These are phyloP conservation scores for Notothenia rossii DNA, from an alignment of 2,113 vertebrate genomes.

Conservation along the genomic window DNA sequence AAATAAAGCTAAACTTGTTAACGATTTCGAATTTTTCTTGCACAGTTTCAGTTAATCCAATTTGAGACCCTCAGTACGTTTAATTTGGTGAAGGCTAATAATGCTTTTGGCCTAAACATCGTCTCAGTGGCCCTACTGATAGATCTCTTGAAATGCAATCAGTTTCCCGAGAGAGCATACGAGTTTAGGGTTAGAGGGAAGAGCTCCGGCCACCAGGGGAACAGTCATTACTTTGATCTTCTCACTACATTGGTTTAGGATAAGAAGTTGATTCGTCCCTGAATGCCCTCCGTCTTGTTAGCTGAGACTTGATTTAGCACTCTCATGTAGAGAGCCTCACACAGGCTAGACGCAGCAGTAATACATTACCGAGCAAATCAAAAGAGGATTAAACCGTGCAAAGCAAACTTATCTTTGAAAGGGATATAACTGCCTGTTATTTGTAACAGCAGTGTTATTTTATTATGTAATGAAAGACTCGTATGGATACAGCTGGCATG, in stretches of 20 bases:
- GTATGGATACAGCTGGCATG: background rate
- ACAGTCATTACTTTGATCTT: conserved; percentile 58
- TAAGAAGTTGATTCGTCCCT: conserved; percentile 54
- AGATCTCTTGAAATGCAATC: conserved; percentile 28
- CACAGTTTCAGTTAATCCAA: conserved; percentile 18
- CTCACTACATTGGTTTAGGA: conserved; percentile 41
- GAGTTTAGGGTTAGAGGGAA: conserved; percentile 24
- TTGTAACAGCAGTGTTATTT: conserved; percentile 22
- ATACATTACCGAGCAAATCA: conserved; percentile 40
- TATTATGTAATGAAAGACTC: conserved; percentile 1
- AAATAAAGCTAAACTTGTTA: conserved; percentile 13
- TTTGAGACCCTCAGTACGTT: background rate
- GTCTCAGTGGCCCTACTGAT: conserved; percentile 5
- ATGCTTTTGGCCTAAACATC: conserved; percentile 3
- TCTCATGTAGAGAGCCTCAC: conserved; percentile 21
- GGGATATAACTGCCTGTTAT: conserved; percentile 27
- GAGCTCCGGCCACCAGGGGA: conserved; percentile 23
- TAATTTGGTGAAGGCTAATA: conserved; percentile 21
- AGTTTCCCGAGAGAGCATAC: conserved; percentile 14
- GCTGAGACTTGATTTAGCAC: conserved; percentile 46
- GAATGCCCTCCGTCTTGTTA: conserved; percentile 53
- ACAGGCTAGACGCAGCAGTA: conserved; percentile 1
- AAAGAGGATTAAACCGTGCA: conserved; percentile 39
- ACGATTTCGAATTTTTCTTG: conserved; percentile 20
- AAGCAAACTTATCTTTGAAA: conserved; percentile 37